These are phyloP conservation scores for Phoebastria nigripes DNA, from an alignment of 2,797 vertebrate species.

Conservation along the genomic window DNA sequence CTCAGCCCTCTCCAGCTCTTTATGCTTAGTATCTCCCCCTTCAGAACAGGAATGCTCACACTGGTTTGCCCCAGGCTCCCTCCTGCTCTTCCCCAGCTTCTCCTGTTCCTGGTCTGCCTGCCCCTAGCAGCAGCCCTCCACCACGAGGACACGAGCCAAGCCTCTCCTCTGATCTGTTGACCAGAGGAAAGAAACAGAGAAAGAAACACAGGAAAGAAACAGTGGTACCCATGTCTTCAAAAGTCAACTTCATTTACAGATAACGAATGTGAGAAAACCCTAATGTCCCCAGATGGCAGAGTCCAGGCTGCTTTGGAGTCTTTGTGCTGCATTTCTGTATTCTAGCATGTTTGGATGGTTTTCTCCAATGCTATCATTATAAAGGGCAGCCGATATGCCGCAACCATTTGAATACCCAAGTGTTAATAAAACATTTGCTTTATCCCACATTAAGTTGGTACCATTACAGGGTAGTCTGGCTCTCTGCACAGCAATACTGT, in stretches of 20 bases:
- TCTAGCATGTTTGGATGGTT: neutral
- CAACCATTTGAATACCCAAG: neutral
- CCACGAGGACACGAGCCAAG: rapidly evolving
- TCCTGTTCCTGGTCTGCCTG: neutral
- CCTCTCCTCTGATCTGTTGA: neutral
- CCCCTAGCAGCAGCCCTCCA: neutral
- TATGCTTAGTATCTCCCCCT: neutral
- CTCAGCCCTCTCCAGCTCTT: neutral
- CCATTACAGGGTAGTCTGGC: neutral
- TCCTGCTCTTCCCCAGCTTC: neutral
- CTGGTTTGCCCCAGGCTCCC: neutral
- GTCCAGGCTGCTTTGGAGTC: neutral
- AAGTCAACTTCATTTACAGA: neutral
- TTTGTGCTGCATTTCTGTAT: neutral
- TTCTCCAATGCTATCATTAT: neutral
- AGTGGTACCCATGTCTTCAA: rapidly evolving
- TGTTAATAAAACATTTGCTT: neutral
- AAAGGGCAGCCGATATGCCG: neutral
- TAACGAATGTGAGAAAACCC: neutral
- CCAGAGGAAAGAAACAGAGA: neutral
- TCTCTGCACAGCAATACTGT: neutral
- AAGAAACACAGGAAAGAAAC: neutral
- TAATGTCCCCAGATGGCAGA: rapidly evolving
- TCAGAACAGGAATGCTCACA: neutral
- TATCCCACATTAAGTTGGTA: neutral